Evolutionary conservation across 2,888 invertebrate species (phyloP).

Genomic region (Cephonodes hylas): DNA sequence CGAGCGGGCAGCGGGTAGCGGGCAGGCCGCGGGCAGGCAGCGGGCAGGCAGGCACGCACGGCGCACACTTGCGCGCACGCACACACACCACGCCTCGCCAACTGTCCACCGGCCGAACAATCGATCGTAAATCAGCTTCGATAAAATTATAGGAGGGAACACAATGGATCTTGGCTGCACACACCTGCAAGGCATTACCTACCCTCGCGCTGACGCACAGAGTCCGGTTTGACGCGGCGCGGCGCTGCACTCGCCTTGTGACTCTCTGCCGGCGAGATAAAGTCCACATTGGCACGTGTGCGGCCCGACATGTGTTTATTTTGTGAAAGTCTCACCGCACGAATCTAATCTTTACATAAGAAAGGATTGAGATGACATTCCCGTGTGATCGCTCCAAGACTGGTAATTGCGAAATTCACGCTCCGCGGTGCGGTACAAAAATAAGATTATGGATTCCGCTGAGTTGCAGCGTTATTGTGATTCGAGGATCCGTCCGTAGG

Average conservation of each 20-base stretch:
- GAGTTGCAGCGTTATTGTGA: conserved; percentile 80
- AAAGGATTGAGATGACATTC: conserved; percentile 53
- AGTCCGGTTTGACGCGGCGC: conserved; percentile 70
- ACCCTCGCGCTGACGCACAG: conserved; percentile 64
- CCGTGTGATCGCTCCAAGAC: conserved; percentile 41
- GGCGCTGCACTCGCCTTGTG: conserved; percentile 49
- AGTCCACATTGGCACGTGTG: conserved; percentile 77
- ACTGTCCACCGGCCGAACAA: conserved; percentile 78
- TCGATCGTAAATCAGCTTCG: conserved; percentile 81
- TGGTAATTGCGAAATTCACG: conserved; percentile 81
- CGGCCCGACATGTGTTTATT: conserved; percentile 77
- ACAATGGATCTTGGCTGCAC: conserved; percentile 69
- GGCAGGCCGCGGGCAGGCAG: conserved; percentile 8
- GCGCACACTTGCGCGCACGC: conserved; percentile 61
- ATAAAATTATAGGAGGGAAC: conserved; percentile 81
- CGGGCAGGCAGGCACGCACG: conserved; percentile 41
- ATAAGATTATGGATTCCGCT: conserved; percentile 82
- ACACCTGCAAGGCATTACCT: conserved; percentile 67
- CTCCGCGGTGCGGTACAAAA: conserved; percentile 80
- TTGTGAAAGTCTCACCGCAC: conserved; percentile 57
- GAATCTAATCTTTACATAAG: conserved; percentile 52
- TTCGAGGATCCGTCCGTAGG: conserved; percentile 81
- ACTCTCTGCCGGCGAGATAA: conserved; percentile 75
- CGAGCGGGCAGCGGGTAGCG: conserved; percentile 30
- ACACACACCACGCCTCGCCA: conserved; percentile 60